Conservation (phyloP, 2,888 invertebrate species). For the Philonicus albiceps region DNA sequence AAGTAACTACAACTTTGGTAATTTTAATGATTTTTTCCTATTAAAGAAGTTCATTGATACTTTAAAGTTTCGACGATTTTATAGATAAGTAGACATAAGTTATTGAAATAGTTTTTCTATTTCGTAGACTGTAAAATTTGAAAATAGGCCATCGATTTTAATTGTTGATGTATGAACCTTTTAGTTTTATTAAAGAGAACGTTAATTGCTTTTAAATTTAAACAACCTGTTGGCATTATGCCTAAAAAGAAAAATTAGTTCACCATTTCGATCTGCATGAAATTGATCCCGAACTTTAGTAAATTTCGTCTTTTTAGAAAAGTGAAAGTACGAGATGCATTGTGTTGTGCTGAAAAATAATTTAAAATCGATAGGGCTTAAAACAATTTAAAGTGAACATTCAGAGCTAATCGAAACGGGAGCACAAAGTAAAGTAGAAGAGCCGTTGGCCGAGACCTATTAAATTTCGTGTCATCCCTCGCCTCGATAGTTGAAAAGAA, state of each 20-base stretch:
- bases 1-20: too few species aligned
- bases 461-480: background rate
- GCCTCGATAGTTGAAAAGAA: background rate
- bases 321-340: background rate
- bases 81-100: too few species aligned
- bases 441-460: background rate
- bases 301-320: background rate
- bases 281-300: background rate
- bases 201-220: too few species aligned
- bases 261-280: background rate
- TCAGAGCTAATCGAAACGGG: background rate
- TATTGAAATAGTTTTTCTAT: background rate
- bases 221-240: background rate
- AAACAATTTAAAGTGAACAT: background rate
- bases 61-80: too few species aligned
- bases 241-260: background rate
- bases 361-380: background rate
- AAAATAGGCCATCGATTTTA: too few species aligned
- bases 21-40: too few species aligned
- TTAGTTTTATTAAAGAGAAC: too few species aligned
- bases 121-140: too few species aligned
- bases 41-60: too few species aligned
- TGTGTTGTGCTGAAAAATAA: background rate
- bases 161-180: too few species aligned
- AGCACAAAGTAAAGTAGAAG: background rate